Evolutionary conservation across 2,888 invertebrate genomes (phyloP).

Genomic region (Limnephilus marmoratus): DNA sequence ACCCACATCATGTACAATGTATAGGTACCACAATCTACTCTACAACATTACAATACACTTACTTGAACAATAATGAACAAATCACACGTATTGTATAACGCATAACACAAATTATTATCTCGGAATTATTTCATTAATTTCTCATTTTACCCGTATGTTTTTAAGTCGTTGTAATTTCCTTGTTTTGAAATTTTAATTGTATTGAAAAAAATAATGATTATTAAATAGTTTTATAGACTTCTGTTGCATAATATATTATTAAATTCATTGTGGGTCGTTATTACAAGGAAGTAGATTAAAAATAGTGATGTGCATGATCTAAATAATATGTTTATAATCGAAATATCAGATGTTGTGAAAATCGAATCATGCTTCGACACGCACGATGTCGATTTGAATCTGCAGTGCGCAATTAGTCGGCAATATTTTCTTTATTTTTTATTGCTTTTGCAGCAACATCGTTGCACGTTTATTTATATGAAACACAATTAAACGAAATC

Average conservation of each 20-base stretch:
- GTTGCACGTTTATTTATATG: neutral
- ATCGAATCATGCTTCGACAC: neutral
- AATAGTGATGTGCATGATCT: slow-evolving; percentile 2
- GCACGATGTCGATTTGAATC: neutral
- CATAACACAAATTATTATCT: neutral
- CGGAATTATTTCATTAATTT: neutral
- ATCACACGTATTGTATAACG: neutral
- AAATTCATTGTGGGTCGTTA: neutral
- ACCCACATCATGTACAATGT: slow-evolving; percentile 13
- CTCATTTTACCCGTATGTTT: neutral
- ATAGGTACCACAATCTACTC: neutral
- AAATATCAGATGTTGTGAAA: neutral
- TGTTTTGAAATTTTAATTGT: neutral
- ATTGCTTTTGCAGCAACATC: neutral
- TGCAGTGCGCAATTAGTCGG: neutral
- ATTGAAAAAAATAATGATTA: neutral
- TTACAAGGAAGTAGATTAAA: neutral
- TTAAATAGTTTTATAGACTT: neutral
- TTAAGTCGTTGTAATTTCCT: neutral
- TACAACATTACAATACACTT: neutral
- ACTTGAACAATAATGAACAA: neutral
- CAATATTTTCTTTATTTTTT: neutral
- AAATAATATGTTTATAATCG: neutral
- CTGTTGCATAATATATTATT: neutral
- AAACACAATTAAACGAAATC: too few relatives aligned